A percentile compares a stretch with the other conserved stretches of the same genome.
Evolutionary conservation across 92 coral and sea anemone genomes (phyloP).

Genomic region (Parazoanthus atlanticus): DNA sequence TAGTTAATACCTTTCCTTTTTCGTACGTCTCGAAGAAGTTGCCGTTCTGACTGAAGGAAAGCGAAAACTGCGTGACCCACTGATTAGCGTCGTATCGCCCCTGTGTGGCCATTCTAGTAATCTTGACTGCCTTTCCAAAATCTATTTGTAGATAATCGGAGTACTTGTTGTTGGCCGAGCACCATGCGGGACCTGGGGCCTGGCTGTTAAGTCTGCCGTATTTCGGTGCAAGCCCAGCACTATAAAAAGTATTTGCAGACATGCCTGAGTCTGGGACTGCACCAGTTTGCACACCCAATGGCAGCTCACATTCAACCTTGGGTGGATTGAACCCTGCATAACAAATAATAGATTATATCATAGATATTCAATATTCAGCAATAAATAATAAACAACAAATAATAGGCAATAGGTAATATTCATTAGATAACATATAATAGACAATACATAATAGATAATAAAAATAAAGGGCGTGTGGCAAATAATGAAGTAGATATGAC

Average conservation of each 20-base stretch:
- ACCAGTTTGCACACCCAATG: conserved; percentile 14
- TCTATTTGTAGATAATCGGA: conserved; percentile 16
- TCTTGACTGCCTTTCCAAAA: conserved; percentile 20
- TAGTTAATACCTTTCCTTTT: conserved; percentile 9
- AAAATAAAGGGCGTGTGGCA: no score
- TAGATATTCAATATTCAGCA: no score
- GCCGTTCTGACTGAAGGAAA: conserved; percentile 13
- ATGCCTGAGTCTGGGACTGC: conserved; percentile 15
- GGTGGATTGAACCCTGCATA: conserved; percentile 12
- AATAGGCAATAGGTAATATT: no score
- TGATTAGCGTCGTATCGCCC: background rate
- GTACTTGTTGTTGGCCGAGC: background rate
- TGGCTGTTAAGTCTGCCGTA: conserved; percentile 16
- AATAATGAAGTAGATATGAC: no score
- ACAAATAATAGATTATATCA: no score
- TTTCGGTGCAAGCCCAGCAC: background rate
- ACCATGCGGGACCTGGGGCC: background rate
- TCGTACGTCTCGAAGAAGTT: background rate
- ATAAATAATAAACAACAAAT: no score
- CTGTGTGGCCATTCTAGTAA: conserved; percentile 19
- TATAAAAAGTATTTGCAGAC: background rate
- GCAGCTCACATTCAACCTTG: conserved; percentile 32
- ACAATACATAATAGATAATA: no score
- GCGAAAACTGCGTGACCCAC: conserved; percentile 1
- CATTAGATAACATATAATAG: no score